These are phyloP conservation scores for Agrochola circellaris DNA, from an alignment of 2,888 invertebrate species.

Conservation along the genomic window DNA sequence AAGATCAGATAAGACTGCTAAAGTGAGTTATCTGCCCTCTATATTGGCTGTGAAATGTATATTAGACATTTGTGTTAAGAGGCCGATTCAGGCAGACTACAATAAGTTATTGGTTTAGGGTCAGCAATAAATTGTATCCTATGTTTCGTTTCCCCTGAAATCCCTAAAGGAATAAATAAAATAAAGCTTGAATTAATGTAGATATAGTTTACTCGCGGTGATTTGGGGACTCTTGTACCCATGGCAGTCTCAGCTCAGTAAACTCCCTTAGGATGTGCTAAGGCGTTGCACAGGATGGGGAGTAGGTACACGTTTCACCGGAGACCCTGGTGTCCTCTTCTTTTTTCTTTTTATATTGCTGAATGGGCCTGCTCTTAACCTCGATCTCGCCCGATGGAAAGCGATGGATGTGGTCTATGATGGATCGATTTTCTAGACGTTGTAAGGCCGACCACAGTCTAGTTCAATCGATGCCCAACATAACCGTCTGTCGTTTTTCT, in stretches of 20 bases:
- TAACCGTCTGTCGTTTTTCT: not conserved
- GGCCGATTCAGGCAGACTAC: not conserved
- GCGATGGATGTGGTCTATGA: too few species aligned
- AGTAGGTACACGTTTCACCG: not conserved
- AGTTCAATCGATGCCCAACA: not conserved
- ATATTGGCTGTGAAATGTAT: not conserved
- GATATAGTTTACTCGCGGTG: not conserved
- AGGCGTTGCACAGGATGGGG: not conserved
- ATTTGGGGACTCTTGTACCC: not conserved
- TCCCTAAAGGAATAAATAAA: not conserved
- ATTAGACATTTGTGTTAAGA: not conserved
- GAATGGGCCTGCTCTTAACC: too few species aligned
- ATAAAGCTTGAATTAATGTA: not conserved
- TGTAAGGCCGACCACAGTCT: not conserved
- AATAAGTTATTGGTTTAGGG: not conserved
- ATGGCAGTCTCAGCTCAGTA: not conserved
- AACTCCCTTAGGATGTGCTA: not conserved
- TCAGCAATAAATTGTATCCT: conserved; percentile 17
- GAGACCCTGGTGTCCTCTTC: not conserved
- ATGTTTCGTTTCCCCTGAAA: not conserved
- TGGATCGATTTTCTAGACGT: not conserved
- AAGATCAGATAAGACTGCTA: not conserved
- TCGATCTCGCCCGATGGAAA: too few species aligned
- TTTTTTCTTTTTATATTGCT: too few species aligned
- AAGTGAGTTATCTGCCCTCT: not conserved